Base-by-base conservation (phyloP, 2,113 vertebrate genomes). In the Progne subis region DNA sequence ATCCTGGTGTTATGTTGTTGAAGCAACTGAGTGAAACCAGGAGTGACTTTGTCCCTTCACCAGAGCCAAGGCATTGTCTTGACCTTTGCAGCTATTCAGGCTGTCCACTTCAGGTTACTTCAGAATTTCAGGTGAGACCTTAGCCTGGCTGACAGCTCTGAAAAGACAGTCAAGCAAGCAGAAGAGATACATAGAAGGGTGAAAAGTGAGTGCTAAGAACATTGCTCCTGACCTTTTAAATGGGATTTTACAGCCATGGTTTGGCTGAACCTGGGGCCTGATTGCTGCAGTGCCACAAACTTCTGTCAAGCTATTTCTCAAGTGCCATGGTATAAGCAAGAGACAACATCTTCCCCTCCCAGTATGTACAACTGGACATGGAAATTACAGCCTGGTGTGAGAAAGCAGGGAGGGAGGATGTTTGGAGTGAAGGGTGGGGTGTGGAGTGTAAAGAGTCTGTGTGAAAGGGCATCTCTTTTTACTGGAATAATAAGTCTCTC, bases 191-290 rank as follows among this genome's bases (percentile, higher is more conserved):
- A 93, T 0, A 0, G 32, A 20, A 20, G 13, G 25, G 41, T 79
- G 34, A 85, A 96, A 97, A 68, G 37, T 18, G 5, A 93, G 80
- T 94, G 82, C 86, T 43, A 65, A 95, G 93, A 97, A 97, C 82
- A 84, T 67, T 90, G 68, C 80, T 86, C 39, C 49, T 97, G 86
- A 97, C 88, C 89, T 96, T 98, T 97, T 94, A 88, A 94, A 94
- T 94, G 81, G 88, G 75, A 91, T 79, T 95, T 72, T 65, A 56
- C 94, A 92, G 88, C 57, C 71, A 75, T 12, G 17, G 70, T 83
- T 88, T 86, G 93, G 68, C 94, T 84, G 87, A 96, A 92, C 56
- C 46, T 20, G 68, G 17, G 49, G 88, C 57, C 68, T 89, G 64
- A 55, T 50, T 52, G 70, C 69, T 63, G 32, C 32, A 84, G 25